These are phyloP conservation scores for Rhodophaea formosa DNA, from an alignment of 2,888 invertebrate genomes.

Conservation along the genomic window DNA sequence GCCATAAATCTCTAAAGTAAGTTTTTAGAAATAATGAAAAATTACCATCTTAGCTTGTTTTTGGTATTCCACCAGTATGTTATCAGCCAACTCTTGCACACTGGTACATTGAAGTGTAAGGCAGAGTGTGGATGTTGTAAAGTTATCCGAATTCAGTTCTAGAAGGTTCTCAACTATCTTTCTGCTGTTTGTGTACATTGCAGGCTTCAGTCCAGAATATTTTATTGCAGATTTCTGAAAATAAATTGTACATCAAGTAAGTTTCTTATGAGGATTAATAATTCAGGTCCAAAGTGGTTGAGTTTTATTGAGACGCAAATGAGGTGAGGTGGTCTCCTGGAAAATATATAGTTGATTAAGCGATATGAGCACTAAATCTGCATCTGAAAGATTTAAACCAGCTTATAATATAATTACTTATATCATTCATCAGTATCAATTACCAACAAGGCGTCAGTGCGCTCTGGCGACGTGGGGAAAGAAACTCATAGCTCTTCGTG, in stretches of 20 bases:
- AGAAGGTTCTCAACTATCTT: slow-evolving; percentile 83
- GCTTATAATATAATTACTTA: too few relatives aligned
- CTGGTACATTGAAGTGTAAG: slow-evolving; percentile 76
- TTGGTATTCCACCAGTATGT: slow-evolving; percentile 77
- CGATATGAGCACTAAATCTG: too few relatives aligned
- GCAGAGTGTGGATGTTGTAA: slow-evolving; percentile 81
- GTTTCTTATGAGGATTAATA: not conserved
- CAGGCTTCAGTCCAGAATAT: slow-evolving; percentile 79
- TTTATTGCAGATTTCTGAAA: slow-evolving; percentile 81
- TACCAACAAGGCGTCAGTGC: too few relatives aligned
- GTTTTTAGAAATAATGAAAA: slow-evolving; percentile 13
- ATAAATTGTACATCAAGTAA: slow-evolving; percentile 14
- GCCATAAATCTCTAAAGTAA: too few relatives aligned
- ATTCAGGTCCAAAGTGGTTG: too few relatives aligned
- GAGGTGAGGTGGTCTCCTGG: too few relatives aligned
- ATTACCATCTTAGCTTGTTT: slow-evolving; percentile 63
- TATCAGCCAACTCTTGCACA: slow-evolving; percentile 72
- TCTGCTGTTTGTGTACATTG: slow-evolving; percentile 76
- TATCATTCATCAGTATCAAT: too few relatives aligned
- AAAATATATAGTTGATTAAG: too few relatives aligned
- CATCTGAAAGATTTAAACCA: too few relatives aligned
- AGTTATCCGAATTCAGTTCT: slow-evolving; percentile 72
- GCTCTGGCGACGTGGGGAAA: too few relatives aligned
- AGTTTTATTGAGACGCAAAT: too few relatives aligned
- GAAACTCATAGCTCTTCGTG: too few relatives aligned